Evolutionary conservation across 1,140 invertebrate species (phyloP).

Genomic region (Drosophila rhopaloa): DNA sequence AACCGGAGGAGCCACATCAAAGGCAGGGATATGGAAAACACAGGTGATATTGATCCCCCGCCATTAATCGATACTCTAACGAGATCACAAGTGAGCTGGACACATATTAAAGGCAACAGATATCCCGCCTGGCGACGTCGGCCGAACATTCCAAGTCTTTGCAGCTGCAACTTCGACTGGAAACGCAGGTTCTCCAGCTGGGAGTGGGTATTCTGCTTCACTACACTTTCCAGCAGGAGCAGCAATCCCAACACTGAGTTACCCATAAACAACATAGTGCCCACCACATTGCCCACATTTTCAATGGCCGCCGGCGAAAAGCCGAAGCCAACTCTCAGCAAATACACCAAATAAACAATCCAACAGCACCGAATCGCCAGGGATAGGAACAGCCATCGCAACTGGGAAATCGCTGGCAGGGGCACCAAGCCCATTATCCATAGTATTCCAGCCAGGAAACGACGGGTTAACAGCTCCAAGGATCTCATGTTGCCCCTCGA

Average conservation of each 20-base stretch:
- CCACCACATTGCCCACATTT: conserved; percentile 21
- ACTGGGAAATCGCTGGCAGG: conserved; percentile 21
- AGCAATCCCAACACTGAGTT: conserved; percentile 36
- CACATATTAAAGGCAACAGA: conserved; percentile 32
- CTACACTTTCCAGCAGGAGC: conserved; percentile 47
- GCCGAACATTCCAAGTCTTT: conserved; percentile 55
- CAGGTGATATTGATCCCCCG: conserved; percentile 20
- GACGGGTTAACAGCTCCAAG: conserved; percentile 41
- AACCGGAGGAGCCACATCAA: conserved; percentile 49
- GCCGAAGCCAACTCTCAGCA: conserved; percentile 1
- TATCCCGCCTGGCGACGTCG: conserved; percentile 9
- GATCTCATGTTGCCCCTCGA: conserved; percentile 42
- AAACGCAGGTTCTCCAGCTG: conserved; percentile 42
- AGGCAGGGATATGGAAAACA: conserved; percentile 44
- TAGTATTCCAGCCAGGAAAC: conserved; percentile 25
- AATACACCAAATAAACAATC: conserved; percentile 34
- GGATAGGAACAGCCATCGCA: conserved; percentile 11
- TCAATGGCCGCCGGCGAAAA: background rate
- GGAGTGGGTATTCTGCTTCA: conserved; percentile 24
- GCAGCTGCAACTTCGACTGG: conserved; percentile 54
- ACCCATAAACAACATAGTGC: conserved; percentile 35
- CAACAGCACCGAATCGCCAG: conserved; percentile 41
- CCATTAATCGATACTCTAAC: conserved; percentile 30
- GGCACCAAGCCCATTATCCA: conserved; percentile 47
- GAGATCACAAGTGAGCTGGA: conserved; percentile 32